Conservation (phyloP, 2,113 vertebrate species). For the Tenebrosternarchus preto region DNA sequence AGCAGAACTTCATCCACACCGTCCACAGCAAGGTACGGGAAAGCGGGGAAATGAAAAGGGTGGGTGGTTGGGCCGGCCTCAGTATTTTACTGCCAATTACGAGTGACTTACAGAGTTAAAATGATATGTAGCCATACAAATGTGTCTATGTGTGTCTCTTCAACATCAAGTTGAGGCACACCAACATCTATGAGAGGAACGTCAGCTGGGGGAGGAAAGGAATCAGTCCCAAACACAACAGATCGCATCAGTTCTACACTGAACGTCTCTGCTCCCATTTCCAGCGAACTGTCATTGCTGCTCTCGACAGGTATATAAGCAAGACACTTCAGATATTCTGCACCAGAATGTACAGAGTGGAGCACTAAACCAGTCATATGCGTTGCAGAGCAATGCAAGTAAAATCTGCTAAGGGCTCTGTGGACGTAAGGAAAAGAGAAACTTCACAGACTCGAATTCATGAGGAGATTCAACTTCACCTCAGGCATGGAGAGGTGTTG, state of each 20-base stretch:
- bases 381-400: slow-evolving; percentile 55
- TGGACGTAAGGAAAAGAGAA: slow-evolving; percentile 60
- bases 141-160: slow-evolving; percentile 10
- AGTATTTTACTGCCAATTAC: not conserved
- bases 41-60: not conserved
- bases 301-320: slow-evolving; percentile 60
- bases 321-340: not conserved
- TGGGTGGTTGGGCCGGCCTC: too few species aligned
- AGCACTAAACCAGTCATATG: not conserved
- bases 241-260: slow-evolving; percentile 66
- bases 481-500: slow-evolving; percentile 59
- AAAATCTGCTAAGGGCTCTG: slow-evolving; percentile 37
- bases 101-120: not conserved
- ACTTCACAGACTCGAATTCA: slow-evolving; percentile 42
- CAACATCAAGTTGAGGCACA: slow-evolving; percentile 66
- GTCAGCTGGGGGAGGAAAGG: slow-evolving; percentile 67
- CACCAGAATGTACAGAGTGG: not conserved
- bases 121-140: not conserved
- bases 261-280: slow-evolving; percentile 63
- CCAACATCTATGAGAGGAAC: slow-evolving; percentile 67
- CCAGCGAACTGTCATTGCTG: slow-evolving; percentile 59
- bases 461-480: slow-evolving; percentile 63
- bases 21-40: slow-evolving; percentile 62
- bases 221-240: slow-evolving; percentile 64
- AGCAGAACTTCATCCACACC: slow-evolving; percentile 60